Evolutionary conservation across 2,797 vertebrate species (phyloP), one percentile per base, ranked within the genome.

Genomic region (Rhyacichthys aspro): DNA sequence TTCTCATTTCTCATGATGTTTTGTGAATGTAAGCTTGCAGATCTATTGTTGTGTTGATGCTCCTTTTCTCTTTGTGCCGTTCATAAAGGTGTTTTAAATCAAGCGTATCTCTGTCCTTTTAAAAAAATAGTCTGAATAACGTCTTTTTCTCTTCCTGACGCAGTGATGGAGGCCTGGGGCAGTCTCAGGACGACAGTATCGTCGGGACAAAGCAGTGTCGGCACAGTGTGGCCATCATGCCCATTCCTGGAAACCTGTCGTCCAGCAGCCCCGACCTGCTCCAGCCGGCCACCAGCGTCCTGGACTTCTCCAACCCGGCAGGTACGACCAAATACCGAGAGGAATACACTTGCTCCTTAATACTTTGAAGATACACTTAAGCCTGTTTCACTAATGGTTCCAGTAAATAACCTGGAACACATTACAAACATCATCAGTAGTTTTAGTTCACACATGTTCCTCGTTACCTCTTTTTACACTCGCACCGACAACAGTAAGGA

Each of bases 171-270:
- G 93, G 94, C 0, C 88, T 98, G 80, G 93, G 93, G 75, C 96
- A 98, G 70, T 98, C 96, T 0, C 97, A 99, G 88, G 97, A 99
- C n/a, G 97, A 99, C 92, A 99, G 96, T 88, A 94, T 98, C 1
- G 95, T 99, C 67, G 96, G 96, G 2, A 98, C 96, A 0, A 95
- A 96, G 67, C 96, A 98, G 88, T 96, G 94, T 72, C 87, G 96
- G 0, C 96, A 97, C 90, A 98, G 97, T 70, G 90, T 98, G 82
- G 96, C 96, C 66, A 96, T 98, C 80, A 95, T 98, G 97, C 96
- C 96, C 37, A 94, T 98, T 57, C 96, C 96, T 0, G 95, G 95
- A 8, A 95, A 94, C 1, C 94, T 99, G 17, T 98, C 96, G 0
- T 98, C 96, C 16, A 98, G 96, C 60, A 98, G 96, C 74, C 97